Evolutionary conservation across 2,113 vertebrate species (phyloP).

Genomic region (Chitala chitala): DNA sequence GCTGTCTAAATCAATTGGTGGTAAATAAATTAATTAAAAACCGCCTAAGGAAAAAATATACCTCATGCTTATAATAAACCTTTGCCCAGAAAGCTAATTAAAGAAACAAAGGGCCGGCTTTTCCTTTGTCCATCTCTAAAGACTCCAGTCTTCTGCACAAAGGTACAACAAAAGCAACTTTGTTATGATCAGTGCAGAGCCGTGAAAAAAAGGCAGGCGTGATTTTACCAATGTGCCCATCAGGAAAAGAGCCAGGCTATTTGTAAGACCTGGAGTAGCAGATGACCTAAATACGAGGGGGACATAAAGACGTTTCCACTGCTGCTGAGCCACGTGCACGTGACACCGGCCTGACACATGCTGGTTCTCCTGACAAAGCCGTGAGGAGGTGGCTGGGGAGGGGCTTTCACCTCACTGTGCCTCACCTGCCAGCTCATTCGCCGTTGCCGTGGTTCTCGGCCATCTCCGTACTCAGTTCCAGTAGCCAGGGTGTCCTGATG

Average conservation of each 20-base stretch:
- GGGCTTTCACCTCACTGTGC: neutral
- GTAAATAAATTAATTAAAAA: neutral
- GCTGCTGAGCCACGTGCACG: neutral
- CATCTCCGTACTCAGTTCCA: slow-evolving; percentile 48
- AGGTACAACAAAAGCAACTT: neutral
- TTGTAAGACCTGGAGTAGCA: neutral
- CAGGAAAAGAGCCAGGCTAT: neutral
- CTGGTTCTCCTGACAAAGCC: neutral
- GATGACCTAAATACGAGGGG: neutral
- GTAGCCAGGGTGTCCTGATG: slow-evolving; percentile 41
- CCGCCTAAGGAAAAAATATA: neutral
- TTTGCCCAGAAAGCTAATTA: neutral
- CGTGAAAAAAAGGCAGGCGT: too few species aligned
- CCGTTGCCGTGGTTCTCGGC: slow-evolving; percentile 43
- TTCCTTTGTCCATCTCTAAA: neutral
- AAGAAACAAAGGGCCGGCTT: neutral
- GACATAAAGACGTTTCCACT: neutral
- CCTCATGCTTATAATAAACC: neutral
- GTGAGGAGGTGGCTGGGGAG: neutral
- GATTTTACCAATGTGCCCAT: too few species aligned
- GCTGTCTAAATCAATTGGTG: neutral
- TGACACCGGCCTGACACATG: neutral
- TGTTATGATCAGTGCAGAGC: neutral
- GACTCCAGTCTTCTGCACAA: neutral
- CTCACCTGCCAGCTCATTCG: slow-evolving; percentile 62